Conservation (phyloP, 2,797 vertebrate genomes). For the Sandelia bainsii region DNA sequence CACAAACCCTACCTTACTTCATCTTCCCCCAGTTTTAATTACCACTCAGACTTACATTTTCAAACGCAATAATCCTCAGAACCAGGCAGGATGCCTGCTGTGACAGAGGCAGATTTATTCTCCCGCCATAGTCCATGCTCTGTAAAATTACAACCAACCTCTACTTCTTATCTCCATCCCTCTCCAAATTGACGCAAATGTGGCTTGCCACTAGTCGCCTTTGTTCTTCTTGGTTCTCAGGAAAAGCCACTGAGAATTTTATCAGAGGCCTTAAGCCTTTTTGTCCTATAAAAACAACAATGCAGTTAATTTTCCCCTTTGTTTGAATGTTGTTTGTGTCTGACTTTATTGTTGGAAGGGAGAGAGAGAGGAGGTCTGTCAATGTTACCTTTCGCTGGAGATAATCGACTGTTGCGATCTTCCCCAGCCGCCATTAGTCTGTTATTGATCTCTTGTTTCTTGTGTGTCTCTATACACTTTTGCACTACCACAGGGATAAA, state of each 20-base stretch:
- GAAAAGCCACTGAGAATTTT: slow-evolving; percentile 48
- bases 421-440: slow-evolving; percentile 77
- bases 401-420: slow-evolving; percentile 64
- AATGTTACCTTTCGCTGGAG: slow-evolving; percentile 39
- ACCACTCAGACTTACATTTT: slow-evolving; percentile 13
- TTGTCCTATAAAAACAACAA: slow-evolving; percentile 13
- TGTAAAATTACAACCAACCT: slow-evolving; percentile 36
- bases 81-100: slow-evolving; percentile 30
- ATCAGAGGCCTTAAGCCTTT: slow-evolving; percentile 33
- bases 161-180: slow-evolving; percentile 41
- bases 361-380: slow-evolving; percentile 1
- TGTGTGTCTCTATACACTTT: slow-evolving; percentile 67
- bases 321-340: slow-evolving; percentile 29
- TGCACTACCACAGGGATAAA: slow-evolving; percentile 23
- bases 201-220: slow-evolving; percentile 44
- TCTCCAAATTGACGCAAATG: slow-evolving; percentile 44
- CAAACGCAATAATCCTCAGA: neutral
- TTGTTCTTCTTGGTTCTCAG: slow-evolving; percentile 63
- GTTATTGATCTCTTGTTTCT: slow-evolving; percentile 82
- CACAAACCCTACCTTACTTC: slow-evolving; percentile 2
- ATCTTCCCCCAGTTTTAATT: slow-evolving; percentile 15
- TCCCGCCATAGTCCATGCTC: slow-evolving; percentile 11
- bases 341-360: neutral
- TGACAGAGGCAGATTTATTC: slow-evolving; percentile 43
- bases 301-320: slow-evolving; percentile 16